A percentile compares a stretch with the other conserved stretches of the same genome.
Evolutionary conservation across 2,113 vertebrate genomes (phyloP).

Genomic region (Marmota monax): DNA sequence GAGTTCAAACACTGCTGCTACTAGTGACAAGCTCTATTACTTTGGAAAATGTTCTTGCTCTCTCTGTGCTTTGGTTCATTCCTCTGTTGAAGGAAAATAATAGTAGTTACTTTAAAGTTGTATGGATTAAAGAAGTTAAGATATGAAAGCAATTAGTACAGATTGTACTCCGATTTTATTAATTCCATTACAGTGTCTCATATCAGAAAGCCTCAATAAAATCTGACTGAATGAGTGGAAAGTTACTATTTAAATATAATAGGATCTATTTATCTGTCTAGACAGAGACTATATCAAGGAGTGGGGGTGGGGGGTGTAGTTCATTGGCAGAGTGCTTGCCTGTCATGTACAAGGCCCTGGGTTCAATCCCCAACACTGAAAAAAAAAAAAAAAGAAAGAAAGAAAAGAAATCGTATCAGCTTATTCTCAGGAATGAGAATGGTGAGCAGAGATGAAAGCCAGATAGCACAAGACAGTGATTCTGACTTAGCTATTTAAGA

Average conservation of each 20-base stretch:
- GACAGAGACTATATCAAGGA: background rate
- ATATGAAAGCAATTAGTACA: background rate
- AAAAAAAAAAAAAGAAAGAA: background rate
- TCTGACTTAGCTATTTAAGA: constrained; percentile 4
- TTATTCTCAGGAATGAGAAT: background rate
- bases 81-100: background rate
- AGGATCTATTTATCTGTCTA: background rate
- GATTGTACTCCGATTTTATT: background rate
- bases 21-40: background rate
- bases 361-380: background rate
- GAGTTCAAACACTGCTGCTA: background rate
- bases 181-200: background rate
- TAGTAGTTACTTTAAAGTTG: background rate
- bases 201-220: constrained; percentile 1
- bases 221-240: background rate
- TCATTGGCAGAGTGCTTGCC: background rate
- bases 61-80: background rate
- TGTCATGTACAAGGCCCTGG: no score
- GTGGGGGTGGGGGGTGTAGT: background rate
- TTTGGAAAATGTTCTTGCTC: background rate
- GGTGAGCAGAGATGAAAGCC: background rate
- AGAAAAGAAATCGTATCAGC: background rate
- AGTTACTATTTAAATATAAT: background rate
- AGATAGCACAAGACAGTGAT: background rate
- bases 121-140: background rate